phyloP scores from a whole-genome alignment of 2,797 vertebrate species.

The Amphiprion clarkii region DNA sequence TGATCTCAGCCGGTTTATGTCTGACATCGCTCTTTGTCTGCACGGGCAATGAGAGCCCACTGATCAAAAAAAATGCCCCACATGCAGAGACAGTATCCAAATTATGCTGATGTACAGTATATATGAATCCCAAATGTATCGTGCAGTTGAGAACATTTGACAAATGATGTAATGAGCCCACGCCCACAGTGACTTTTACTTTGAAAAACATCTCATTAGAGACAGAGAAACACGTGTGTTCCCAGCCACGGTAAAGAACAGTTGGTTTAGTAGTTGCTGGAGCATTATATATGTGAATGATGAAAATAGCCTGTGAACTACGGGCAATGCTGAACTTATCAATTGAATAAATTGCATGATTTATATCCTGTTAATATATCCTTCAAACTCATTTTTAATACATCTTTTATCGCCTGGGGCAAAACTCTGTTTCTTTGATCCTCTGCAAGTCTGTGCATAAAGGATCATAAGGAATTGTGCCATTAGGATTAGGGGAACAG shows the following conservation, averaged over 20 bases:
- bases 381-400: constrained; percentile 86
- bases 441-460: constrained; percentile 85
- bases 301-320: constrained; percentile 75
- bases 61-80: constrained; percentile 49
- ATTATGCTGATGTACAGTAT: constrained; percentile 43
- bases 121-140: constrained; percentile 37
- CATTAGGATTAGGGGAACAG: constrained; percentile 84
- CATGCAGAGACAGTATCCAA: constrained; percentile 45
- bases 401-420: constrained; percentile 83
- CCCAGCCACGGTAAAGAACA: constrained; percentile 45
- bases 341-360: constrained; percentile 83
- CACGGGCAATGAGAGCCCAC: constrained; percentile 49
- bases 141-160: constrained; percentile 47
- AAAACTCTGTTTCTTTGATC: constrained; percentile 86
- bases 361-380: constrained; percentile 84
- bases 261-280: constrained; percentile 64
- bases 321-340: constrained; percentile 76
- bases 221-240: constrained; percentile 54
- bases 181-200: constrained; percentile 64
- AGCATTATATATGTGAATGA: constrained; percentile 69
- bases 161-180: constrained; percentile 57
- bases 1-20: constrained; percentile 33
- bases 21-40: constrained; percentile 42
- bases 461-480: constrained; percentile 88
- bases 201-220: constrained; percentile 78